A percentile compares a stretch with the other conserved stretches of the same genome.
These are phyloP conservation scores for Sebastes cheni DNA, from an alignment of 2,797 vertebrate species.

Conservation along the genomic window DNA sequence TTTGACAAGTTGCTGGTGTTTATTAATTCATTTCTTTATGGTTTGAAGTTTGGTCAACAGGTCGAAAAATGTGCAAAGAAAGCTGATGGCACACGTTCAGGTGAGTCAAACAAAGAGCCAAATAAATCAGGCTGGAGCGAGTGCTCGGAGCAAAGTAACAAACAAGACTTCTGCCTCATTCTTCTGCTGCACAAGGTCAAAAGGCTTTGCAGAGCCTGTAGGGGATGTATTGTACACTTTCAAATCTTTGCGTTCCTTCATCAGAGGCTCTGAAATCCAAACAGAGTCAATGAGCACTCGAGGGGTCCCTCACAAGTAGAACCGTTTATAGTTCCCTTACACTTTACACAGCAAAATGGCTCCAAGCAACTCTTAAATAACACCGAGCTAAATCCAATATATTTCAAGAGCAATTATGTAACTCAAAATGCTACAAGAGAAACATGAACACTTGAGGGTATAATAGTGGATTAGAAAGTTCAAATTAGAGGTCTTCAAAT, in stretches of 20 bases:
- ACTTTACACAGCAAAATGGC: not conserved
- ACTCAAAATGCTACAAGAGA: not conserved
- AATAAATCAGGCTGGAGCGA: slow-evolving; percentile 1
- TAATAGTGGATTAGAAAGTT: not conserved
- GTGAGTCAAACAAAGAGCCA: slow-evolving; percentile 8
- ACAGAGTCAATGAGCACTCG: slow-evolving; percentile 31
- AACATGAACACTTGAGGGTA: not conserved
- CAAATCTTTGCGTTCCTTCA: slow-evolving; percentile 20
- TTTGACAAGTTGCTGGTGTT: slow-evolving; percentile 10
- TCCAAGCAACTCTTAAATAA: slow-evolving; percentile 13
- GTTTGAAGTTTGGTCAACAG: not conserved
- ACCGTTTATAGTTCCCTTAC: not conserved
- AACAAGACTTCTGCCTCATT: slow-evolving; percentile 13
- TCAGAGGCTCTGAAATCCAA: slow-evolving; percentile 20
- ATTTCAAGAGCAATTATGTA: not conserved
- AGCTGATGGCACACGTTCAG: not conserved
- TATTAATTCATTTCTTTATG: not conserved
- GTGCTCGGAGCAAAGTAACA: slow-evolving; percentile 18
- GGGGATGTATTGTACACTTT: slow-evolving; percentile 33
- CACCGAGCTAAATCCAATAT: not conserved
- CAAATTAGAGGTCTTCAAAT: slow-evolving; percentile 2
- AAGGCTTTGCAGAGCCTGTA: slow-evolving; percentile 30
- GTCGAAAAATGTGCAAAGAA: not conserved
- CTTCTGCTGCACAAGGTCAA: slow-evolving; percentile 45
- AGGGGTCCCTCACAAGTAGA: not conserved